Base-by-base conservation (phyloP, 2,113 vertebrate genomes). In the Bolborhynchus lineola region DNA sequence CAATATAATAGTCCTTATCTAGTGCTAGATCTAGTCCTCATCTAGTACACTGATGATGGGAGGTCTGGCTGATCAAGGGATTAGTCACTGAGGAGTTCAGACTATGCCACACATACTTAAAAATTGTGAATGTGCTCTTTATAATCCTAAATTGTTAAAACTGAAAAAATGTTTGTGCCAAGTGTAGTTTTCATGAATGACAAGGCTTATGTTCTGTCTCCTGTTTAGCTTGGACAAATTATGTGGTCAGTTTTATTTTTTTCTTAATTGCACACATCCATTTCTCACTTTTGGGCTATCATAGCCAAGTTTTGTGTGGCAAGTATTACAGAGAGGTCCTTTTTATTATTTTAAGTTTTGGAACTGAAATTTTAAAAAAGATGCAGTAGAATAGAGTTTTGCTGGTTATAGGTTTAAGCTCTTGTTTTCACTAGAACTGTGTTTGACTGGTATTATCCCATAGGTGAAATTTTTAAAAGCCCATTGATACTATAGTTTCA, bases 111-210 rank as follows among this genome's bases (percentile, higher is more conserved):
- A 64, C 41, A 2, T 80, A 63, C 46, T 94, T 87, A 50, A 82
- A 96, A 84, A 28, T 39, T 57, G 18, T 96, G 88, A 93, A 97
- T 93, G 35, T 37, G 11, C 49, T 96, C 91, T 93, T 96, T 92
- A 88, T 95, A 85, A 79, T 83, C 50, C 65, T 82, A 47, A 62
- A 91, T 84, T 90, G 80, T 91, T 92, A 81, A 88, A 94, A 77
- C 41, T 37, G 47, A 91, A 84, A 67, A 85, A 76, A 46, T 29
- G 4, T 69, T 90, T 86, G 79, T 3, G 25, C 86, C 77, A 91
- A 90, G 67, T 63, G 80, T 62, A 87, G 19, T 92, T 90, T 95
- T 96, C 70, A 63, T 85, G 57, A 95, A 84, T 95, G 90, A 78
- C 86, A 75, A 88, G 62, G 64, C 25, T 92, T 93, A 49, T 68